Evolutionary conservation across 2,113 vertebrate species (phyloP).

Genomic region (Illadopsis cleaveri): DNA sequence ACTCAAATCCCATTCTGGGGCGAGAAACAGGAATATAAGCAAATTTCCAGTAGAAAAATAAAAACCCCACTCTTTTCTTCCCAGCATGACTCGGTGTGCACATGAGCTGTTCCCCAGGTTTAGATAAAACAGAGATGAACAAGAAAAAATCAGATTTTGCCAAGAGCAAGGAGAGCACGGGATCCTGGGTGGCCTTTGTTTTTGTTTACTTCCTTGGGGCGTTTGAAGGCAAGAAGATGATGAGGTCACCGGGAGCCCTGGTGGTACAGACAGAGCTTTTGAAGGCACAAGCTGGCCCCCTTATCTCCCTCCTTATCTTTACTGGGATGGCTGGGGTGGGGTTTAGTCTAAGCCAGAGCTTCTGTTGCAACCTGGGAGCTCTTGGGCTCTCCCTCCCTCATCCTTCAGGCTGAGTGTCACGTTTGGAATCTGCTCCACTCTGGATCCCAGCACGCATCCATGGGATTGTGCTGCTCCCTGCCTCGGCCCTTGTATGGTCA

Average conservation of each 20-base stretch:
- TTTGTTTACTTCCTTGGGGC: not conserved
- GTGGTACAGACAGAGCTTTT: not conserved
- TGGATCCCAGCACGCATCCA: no score
- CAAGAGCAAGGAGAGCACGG: not conserved
- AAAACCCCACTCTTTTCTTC: not conserved
- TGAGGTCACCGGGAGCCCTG: not conserved
- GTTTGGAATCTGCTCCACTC: not conserved
- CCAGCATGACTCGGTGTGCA: accelerated
- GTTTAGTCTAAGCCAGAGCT: not conserved
- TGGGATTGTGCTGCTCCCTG: accelerated
- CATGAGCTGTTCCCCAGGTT: accelerated
- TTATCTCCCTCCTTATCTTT: slow-evolving; percentile 10
- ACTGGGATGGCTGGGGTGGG: not conserved
- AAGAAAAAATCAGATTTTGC: not conserved
- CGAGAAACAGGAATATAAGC: not conserved
- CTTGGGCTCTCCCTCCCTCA: not conserved
- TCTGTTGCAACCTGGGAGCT: not conserved
- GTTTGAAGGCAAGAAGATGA: not conserved
- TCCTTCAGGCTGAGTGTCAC: not conserved
- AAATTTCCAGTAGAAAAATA: not conserved
- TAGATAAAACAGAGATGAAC: not conserved
- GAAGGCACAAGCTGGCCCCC: not conserved
- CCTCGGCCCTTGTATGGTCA: accelerated
- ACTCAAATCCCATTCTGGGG: not conserved
- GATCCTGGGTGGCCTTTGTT: not conserved